Percentiles rank a stretch among this genome's conserved stretches.
These are phyloP conservation scores for Orchesellides sinensis DNA, from an alignment of 2,888 invertebrate species.

Conservation along the genomic window DNA sequence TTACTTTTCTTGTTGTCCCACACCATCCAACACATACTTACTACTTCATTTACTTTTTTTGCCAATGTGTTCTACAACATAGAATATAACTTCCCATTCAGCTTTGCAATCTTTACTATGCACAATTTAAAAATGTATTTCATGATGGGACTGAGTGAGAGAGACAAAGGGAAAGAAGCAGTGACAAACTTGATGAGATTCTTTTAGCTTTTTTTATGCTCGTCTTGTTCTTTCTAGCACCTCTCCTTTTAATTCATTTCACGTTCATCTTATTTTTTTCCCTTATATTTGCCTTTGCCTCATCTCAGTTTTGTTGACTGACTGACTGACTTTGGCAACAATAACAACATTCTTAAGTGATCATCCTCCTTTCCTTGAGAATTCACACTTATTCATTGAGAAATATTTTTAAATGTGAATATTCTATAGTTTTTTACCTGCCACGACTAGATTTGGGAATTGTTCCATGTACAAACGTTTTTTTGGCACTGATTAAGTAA, in stretches of 20 bases:
- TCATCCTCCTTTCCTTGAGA: background rate
- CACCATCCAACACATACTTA: too few species aligned
- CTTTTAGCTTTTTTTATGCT: background rate
- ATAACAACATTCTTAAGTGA: background rate
- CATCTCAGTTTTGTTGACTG: slow-evolving; percentile 1
- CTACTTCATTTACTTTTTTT: slow-evolving; percentile 1
- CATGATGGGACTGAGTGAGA: too few species aligned
- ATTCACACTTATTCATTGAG: background rate
- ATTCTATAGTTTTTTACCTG: background rate
- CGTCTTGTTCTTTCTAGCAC: background rate
- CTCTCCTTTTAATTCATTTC: background rate
- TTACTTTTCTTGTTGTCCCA: slow-evolving; percentile 37
- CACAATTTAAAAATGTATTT: background rate
- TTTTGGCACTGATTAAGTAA: background rate
- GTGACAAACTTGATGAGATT: slow-evolving; percentile 39
- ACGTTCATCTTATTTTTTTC: background rate
- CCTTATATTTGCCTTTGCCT: background rate
- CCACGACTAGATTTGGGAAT: too few species aligned
- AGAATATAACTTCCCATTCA: background rate
- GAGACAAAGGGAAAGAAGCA: background rate
- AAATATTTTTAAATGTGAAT: background rate
- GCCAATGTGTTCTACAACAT: background rate
- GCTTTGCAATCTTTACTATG: too few species aligned
- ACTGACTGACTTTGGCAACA: slow-evolving; percentile 47
- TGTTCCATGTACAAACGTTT: background rate